A percentile compares a stretch with the other conserved stretches of the same genome.
Conservation (phyloP, 2,797 vertebrate genomes). For the Chelon auratus region DNA sequence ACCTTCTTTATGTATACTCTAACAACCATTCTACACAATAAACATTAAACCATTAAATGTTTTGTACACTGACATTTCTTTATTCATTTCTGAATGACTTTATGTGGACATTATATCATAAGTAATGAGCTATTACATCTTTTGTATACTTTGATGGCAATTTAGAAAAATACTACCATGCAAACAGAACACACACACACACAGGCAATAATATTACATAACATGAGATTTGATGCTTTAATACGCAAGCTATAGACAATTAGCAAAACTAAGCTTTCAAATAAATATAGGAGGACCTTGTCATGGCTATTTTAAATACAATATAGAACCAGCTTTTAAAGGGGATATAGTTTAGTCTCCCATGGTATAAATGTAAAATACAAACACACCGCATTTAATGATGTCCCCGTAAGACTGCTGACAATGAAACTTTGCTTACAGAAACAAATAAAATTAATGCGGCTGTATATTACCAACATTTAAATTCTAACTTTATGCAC, state of each 20-base stretch:
- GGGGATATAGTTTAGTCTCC: conserved; percentile 25
- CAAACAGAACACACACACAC: conserved; percentile 11
- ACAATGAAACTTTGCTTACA: conserved; percentile 57
- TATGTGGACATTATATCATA: neutral
- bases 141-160: neutral
- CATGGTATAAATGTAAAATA: conserved; percentile 44
- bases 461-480: conserved; percentile 52
- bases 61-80: neutral
- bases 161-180: conserved; percentile 23
- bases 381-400: conserved; percentile 49
- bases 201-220: conserved; percentile 7
- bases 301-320: conserved; percentile 23
- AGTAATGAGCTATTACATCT: conserved; percentile 3
- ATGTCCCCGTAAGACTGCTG: conserved; percentile 53
- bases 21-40: conserved; percentile 22
- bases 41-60: conserved; percentile 4
- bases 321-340: conserved; percentile 37
- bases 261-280: conserved; percentile 23
- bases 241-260: conserved; percentile 5
- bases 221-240: conserved; percentile 6
- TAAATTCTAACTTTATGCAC: conserved; percentile 60
- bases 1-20: conserved; percentile 46
- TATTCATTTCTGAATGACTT: neutral
- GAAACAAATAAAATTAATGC: conserved; percentile 62
- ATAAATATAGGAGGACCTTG: conserved; percentile 29